phyloP scores from a whole-genome alignment of 2,797 vertebrate genomes.

The Oreochromis grahami region DNA sequence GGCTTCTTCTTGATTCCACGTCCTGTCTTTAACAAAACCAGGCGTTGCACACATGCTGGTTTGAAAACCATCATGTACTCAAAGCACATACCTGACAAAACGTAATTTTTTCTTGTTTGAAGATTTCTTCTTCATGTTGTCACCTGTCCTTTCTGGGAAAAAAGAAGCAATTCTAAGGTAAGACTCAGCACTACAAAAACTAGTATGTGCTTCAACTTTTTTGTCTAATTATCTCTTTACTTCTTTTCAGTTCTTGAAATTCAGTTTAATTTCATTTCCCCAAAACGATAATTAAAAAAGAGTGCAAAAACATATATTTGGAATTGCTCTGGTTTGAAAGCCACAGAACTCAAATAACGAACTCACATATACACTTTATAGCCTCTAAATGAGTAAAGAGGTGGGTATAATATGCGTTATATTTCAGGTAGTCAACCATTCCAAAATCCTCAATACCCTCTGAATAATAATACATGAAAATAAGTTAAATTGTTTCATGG shows the following conservation, averaged over 20 bases:
- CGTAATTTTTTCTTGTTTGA: not conserved
- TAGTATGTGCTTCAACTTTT: not conserved
- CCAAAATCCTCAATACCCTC: not conserved
- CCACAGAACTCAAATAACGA: not conserved
- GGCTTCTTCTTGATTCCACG: not conserved
- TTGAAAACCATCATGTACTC: not conserved
- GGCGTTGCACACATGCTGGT: not conserved
- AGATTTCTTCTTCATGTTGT: not conserved
- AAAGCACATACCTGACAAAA: not conserved
- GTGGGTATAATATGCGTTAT: not conserved
- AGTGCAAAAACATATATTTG: not conserved
- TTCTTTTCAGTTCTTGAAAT: not conserved
- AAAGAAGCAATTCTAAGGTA: not conserved
- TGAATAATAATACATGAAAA: not conserved
- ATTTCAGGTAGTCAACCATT: not conserved
- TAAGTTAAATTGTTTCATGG: not conserved
- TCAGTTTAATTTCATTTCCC: not conserved
- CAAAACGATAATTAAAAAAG: not conserved
- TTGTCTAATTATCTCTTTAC: not conserved
- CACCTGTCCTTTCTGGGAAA: not conserved
- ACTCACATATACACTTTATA: not conserved
- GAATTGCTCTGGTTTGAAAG: not conserved
- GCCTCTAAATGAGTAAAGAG: not conserved
- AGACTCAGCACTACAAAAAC: not conserved
- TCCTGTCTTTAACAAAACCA: not conserved